Percentiles rank a stretch among this genome's conserved stretches.
These are phyloP conservation scores for Helicoverpa assulta DNA, from an alignment of 2,888 invertebrate genomes.

Conservation along the genomic window DNA sequence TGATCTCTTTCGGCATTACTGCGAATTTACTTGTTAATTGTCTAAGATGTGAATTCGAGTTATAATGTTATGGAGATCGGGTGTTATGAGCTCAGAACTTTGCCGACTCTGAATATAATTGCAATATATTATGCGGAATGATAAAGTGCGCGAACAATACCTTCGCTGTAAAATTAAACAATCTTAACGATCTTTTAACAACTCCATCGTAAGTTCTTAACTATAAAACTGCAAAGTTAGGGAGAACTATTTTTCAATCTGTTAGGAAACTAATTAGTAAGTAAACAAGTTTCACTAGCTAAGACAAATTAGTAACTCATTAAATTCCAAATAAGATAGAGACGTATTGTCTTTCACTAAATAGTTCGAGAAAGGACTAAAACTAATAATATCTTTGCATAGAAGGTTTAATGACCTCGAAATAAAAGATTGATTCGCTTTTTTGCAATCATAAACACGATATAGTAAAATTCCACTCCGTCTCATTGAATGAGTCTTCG, in stretches of 20 bases:
- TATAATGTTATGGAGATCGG: conserved; percentile 59
- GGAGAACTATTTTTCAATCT: conserved; percentile 49
- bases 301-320: conserved; percentile 37
- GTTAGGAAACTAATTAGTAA: conserved; percentile 47
- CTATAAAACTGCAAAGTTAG: conserved; percentile 41
- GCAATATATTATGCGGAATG: conserved; percentile 54
- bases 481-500: neutral
- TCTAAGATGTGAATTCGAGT: conserved; percentile 66
- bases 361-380: neutral
- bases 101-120: conserved; percentile 59
- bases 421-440: neutral
- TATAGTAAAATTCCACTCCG: neutral
- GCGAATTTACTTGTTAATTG: conserved; percentile 77
- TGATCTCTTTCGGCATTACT: conserved; percentile 79
- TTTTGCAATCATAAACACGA: neutral
- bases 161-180: conserved; percentile 50
- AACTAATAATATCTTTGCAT: neutral
- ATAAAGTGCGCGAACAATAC: conserved; percentile 49
- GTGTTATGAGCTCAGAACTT: conserved; percentile 59
- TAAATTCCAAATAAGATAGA: conserved; percentile 19
- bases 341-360: conserved; percentile 5
- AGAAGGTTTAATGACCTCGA: neutral
- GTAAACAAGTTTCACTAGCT: conserved; percentile 44
- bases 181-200: conserved; percentile 48
- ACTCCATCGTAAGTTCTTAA: conserved; percentile 40